These are phyloP conservation scores for Sebastes trivittatus DNA, from an alignment of 2,797 vertebrate species.

Conservation along the genomic window DNA sequence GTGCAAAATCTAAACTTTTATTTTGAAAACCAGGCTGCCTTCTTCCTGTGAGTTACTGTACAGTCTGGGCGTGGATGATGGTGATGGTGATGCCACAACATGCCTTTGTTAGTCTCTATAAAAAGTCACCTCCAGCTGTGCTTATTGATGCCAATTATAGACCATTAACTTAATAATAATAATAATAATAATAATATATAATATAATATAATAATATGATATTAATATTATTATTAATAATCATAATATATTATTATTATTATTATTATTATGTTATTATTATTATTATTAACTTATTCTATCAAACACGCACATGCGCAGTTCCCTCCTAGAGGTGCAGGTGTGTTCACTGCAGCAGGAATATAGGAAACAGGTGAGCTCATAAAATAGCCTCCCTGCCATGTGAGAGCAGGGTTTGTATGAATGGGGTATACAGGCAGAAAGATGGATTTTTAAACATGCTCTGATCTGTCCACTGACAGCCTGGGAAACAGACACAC, in stretches of 20 bases:
- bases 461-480: conserved; percentile 34
- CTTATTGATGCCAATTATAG: background rate
- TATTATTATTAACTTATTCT: background rate
- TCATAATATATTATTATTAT: no score
- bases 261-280: no score
- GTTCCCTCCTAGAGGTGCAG: background rate
- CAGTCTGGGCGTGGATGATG: conserved; percentile 74
- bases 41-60: conserved; percentile 23
- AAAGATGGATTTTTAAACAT: background rate
- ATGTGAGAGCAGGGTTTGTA: conserved; percentile 1
- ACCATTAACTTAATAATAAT: background rate
- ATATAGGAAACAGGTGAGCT: conserved; percentile 35
- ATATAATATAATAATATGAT: no score
- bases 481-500: conserved; percentile 40
- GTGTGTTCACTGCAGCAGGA: conserved; percentile 3
- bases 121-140: conserved; percentile 33
- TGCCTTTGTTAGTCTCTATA: conserved; percentile 58
- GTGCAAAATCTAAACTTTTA: conserved; percentile 13
- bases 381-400: conserved; percentile 26
- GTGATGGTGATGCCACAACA: conserved; percentile 44
- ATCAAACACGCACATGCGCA: conserved; percentile 31
- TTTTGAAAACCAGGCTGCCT: conserved; percentile 5
- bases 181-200: no score
- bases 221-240: background rate
- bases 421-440: conserved; percentile 19